phyloP scores from a whole-genome alignment of 2,888 invertebrate genomes.

The Heliothis peltigera region DNA sequence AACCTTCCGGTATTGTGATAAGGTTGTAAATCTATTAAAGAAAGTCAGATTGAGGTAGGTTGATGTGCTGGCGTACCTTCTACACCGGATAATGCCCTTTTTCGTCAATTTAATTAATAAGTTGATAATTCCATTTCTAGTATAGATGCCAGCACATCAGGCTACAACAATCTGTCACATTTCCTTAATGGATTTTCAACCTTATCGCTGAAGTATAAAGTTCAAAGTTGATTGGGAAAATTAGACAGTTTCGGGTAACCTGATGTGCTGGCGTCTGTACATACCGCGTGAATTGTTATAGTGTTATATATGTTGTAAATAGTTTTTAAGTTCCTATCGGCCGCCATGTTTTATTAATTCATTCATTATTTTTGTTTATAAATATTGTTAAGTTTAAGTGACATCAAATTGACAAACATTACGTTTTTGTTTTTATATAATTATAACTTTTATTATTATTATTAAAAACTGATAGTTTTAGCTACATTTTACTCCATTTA shows the following conservation, averaged over 20 bases:
- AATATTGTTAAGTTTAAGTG: constrained; percentile 65
- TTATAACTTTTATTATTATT: constrained; percentile 46
- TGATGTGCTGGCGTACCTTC: too few relatives aligned
- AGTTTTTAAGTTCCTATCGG: constrained; percentile 65
- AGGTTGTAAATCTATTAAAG: too few relatives aligned
- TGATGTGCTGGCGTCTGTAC: too few relatives aligned
- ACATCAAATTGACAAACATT: constrained; percentile 38
- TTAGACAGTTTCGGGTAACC: too few relatives aligned
- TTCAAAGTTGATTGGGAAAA: too few relatives aligned
- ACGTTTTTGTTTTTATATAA: constrained; percentile 55
- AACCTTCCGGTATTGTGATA: too few relatives aligned
- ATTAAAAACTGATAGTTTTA: constrained; percentile 37
- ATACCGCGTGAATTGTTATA: constrained; percentile 7
- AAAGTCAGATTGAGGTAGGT: too few relatives aligned
- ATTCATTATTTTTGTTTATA: constrained; percentile 49
- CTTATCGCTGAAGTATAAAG: too few relatives aligned
- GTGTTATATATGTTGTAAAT: constrained; percentile 53
- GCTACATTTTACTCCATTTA: constrained; percentile 43
- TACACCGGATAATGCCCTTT: neutral
- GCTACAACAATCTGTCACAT: too few relatives aligned
- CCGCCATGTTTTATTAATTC: constrained; percentile 63
- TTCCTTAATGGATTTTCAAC: too few relatives aligned
- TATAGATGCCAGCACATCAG: too few relatives aligned
- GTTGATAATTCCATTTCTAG: too few relatives aligned
- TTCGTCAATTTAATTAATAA: neutral